These are phyloP conservation scores for Falco naumanni DNA, from an alignment of 2,797 vertebrate species.

Conservation along the genomic window DNA sequence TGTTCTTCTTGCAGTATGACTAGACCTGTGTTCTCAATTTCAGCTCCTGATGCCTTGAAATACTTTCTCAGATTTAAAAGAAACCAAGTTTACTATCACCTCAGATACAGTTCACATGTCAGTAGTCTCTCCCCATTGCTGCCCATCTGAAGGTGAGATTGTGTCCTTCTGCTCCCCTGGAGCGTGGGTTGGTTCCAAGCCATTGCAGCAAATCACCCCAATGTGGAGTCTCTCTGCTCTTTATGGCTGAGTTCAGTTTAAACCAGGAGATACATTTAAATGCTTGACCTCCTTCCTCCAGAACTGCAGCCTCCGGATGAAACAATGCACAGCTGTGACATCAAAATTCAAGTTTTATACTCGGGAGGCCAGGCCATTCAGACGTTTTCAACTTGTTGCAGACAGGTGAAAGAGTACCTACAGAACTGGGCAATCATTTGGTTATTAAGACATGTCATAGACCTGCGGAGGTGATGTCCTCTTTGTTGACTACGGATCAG, in stretches of 20 bases:
- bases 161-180: neutral
- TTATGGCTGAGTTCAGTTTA: neutral
- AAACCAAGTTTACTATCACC: neutral
- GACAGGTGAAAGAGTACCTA: neutral
- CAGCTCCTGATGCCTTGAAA: neutral
- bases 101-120: neutral
- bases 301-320: neutral
- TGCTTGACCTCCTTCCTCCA: neutral
- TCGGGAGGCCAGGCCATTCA: neutral
- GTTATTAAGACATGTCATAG: neutral
- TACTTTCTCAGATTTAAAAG: neutral
- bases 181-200: neutral
- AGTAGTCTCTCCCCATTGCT: neutral
- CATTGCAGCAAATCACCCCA: neutral
- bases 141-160: neutral
- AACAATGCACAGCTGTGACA: neutral
- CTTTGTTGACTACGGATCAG: neutral
- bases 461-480: neutral
- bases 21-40: neutral
- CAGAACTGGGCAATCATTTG: neutral
- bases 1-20: neutral
- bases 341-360: neutral
- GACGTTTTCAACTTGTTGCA: neutral
- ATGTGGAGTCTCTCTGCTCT: neutral
- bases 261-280: neutral